phyloP scores from a whole-genome alignment of 2,113 vertebrate genomes.

The Suricata suricatta region DNA sequence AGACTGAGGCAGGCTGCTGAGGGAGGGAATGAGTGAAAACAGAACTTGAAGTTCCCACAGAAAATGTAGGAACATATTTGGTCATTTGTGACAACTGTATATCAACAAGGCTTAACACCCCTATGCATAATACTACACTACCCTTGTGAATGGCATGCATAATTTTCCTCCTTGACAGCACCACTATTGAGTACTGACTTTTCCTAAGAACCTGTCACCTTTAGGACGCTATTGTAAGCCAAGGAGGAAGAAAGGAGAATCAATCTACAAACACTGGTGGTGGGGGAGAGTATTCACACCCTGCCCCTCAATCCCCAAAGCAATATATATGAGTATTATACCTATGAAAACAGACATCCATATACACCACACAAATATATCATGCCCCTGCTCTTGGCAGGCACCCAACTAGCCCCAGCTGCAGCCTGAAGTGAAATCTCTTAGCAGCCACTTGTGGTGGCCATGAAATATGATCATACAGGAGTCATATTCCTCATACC shows the following conservation, averaged over 20 bases:
- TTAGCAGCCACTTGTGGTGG: slow-evolving; percentile 68
- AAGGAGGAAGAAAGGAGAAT: slow-evolving; percentile 27
- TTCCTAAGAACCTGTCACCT: neutral
- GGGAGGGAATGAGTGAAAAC: neutral
- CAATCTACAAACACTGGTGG: neutral
- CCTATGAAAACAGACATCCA: slow-evolving; percentile 64
- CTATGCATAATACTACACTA: neutral
- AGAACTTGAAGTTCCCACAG: neutral
- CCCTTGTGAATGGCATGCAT: neutral
- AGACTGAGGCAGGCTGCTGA: neutral
- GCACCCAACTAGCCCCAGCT: slow-evolving; percentile 71
- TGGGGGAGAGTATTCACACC: neutral
- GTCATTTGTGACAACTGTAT: neutral
- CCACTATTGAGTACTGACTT: neutral
- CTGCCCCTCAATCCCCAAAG: slow-evolving; percentile 5
- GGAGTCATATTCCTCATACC: slow-evolving; percentile 70
- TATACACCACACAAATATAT: slow-evolving; percentile 62
- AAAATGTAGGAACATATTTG: neutral
- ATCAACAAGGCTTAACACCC: neutral
- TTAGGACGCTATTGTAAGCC: slow-evolving; percentile 1
- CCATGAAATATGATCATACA: slow-evolving; percentile 70
- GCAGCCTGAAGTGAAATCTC: slow-evolving; percentile 70
- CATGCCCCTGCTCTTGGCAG: slow-evolving; percentile 67
- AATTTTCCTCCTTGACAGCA: neutral
- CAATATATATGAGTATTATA: slow-evolving; percentile 47